Percentiles rank a stretch among this genome's conserved stretches.
Evolutionary conservation across 2,797 vertebrate species (phyloP).

Genomic region (Rhinogobio ventralis): DNA sequence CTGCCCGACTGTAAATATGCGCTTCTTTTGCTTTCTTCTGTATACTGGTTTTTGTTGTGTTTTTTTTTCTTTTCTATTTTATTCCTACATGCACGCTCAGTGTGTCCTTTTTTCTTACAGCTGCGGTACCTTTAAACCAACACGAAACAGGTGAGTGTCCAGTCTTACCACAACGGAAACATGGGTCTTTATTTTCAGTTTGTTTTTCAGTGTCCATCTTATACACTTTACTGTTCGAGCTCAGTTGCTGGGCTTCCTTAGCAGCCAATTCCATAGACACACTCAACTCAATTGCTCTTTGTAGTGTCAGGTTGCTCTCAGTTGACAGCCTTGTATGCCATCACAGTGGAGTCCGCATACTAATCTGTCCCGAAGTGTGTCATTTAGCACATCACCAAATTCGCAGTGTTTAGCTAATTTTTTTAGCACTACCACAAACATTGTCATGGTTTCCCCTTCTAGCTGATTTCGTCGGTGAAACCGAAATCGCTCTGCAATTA

Average conservation of each 20-base stretch:
- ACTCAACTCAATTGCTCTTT: conserved; percentile 30
- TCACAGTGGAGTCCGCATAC: too few species aligned
- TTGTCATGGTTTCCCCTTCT: too few species aligned
- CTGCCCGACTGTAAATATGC: background rate
- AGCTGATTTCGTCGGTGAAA: too few species aligned
- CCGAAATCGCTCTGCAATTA: too few species aligned
- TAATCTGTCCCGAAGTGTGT: too few species aligned
- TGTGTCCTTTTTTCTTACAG: conserved; percentile 16
- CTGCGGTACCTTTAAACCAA: conserved; percentile 7
- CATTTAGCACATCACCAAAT: too few species aligned
- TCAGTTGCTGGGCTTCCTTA: conserved; percentile 40
- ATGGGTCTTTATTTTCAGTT: background rate
- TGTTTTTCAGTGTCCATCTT: conserved; percentile 25
- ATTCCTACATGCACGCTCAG: conserved; percentile 5
- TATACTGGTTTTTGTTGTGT: background rate
- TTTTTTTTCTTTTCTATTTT: conserved; percentile 2
- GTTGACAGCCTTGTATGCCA: too few species aligned
- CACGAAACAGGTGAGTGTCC: background rate
- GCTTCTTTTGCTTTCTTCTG: conserved; percentile 11
- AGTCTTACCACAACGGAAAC: background rate
- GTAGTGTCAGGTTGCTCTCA: conserved; percentile 20
- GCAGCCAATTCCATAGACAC: conserved; percentile 1
- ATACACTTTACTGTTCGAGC: conserved; percentile 17
- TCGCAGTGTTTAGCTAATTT: too few species aligned
- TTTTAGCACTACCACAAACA: too few species aligned